Base-by-base conservation (phyloP, 2,113 vertebrate genomes). In the Thymallus thymallus region DNA sequence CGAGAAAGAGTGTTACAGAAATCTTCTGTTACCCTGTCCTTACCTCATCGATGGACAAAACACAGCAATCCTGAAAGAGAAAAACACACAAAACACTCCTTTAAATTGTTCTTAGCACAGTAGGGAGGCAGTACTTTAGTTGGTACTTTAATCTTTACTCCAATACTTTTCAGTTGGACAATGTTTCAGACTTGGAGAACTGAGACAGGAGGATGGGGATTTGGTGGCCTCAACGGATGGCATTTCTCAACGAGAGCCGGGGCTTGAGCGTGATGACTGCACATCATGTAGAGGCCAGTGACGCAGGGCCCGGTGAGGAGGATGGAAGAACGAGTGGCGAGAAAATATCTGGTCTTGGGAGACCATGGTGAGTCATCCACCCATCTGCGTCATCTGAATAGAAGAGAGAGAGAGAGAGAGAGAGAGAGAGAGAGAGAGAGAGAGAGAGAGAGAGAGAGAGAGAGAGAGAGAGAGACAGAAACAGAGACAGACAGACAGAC, bases 301-400 rank as follows among this genome's bases (percentile, higher is more conserved):
- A 86, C 71, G 79, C 79, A 81, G 69, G 63, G 71, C 46, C 41
- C 9, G 41, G 41, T 24, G 67, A 22, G 69, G 61, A 76, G 73
- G 73, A 75, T 72, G 71, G 64, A 18, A 5, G 48, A 18, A 51
- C 32, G 23, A 62, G 67, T 68, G 18, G 64, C 35, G 75, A 46
- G 70, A 68, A 78, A 78, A 85, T 74, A 72, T 80, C 80, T 84
- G 45, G 22, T 86, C 83, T 79, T 81, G 26, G 41, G 78, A 76
- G 80, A 78, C 55, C 51, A 51, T 16, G 75, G 41, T 89, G 88
- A 87, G 74, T 87, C 86, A 89, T 79, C 61, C 26, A 14, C 30
- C 29, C 24, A 69, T 70, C 61, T 79, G 77, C 80, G 76, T 85
- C 80, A 79, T 81, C 75, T 29, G 24, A 73, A 66, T 48, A 23